A percentile compares a stretch with the other conserved stretches of the same genome.
phyloP scores from a whole-genome alignment of 2,888 invertebrate species.

The Macrosiphum euphorbiae region DNA sequence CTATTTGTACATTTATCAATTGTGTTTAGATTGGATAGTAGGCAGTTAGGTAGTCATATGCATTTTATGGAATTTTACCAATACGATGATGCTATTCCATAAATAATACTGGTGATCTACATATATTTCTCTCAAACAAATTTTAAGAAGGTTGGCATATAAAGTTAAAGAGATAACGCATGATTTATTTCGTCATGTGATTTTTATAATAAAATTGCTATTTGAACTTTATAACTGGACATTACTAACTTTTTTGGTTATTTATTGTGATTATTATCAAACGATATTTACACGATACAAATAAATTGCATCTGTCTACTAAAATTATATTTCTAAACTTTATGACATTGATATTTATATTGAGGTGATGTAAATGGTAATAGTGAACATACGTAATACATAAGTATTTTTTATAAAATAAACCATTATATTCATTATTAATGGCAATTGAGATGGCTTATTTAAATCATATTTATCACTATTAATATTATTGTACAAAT shows the following conservation, averaged over 20 bases:
- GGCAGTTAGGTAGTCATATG: background rate
- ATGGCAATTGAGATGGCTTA: background rate
- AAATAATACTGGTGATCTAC: background rate
- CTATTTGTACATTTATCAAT: background rate
- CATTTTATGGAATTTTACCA: background rate
- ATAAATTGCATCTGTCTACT: background rate
- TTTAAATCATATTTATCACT: background rate
- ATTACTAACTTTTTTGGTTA: background rate
- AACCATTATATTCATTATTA: background rate
- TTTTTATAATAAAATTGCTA: background rate
- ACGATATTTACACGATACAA: background rate
- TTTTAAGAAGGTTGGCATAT: background rate
- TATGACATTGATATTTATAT: background rate
- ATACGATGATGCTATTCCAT: background rate
- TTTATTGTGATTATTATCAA: background rate
- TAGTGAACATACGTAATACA: background rate
- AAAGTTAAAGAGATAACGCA: background rate
- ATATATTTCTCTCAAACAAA: background rate
- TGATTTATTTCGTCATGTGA: background rate
- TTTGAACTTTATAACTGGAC: background rate
- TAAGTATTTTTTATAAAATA: background rate
- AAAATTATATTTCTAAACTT: background rate
- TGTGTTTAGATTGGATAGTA: background rate
- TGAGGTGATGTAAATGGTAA: background rate
- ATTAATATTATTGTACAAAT: background rate